Evolutionary conservation across 2,888 invertebrate genomes (phyloP).

Genomic region (Tinea semifulvella): DNA sequence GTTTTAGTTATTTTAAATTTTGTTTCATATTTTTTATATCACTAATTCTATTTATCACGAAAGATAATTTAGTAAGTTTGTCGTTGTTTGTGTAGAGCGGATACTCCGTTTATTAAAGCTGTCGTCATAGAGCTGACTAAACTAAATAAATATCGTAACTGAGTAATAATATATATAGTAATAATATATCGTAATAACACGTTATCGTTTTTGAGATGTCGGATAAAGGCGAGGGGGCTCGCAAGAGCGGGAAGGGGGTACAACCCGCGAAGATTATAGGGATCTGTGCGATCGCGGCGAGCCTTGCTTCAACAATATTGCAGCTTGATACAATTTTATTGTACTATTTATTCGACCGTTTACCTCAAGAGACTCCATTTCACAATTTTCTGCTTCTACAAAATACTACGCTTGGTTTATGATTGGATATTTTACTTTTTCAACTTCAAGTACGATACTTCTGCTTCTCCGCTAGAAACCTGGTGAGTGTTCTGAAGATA

Average conservation of each 20-base stretch:
- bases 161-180: too few relatives aligned
- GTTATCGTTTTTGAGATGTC: slow-evolving; percentile 10
- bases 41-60: too few relatives aligned
- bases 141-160: slow-evolving; percentile 12
- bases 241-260: not conserved
- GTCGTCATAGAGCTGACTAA: not conserved
- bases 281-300: slow-evolving; percentile 9
- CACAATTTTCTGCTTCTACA: slow-evolving; percentile 7
- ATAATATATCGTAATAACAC: too few relatives aligned
- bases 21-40: too few relatives aligned
- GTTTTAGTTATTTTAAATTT: too few relatives aligned
- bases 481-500: too few relatives aligned
- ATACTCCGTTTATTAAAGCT: slow-evolving; percentile 1
- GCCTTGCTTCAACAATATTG: slow-evolving; percentile 13
- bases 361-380: slow-evolving; percentile 5
- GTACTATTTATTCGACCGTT: slow-evolving; percentile 10
- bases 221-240: slow-evolving; percentile 4
- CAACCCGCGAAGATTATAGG: slow-evolving; percentile 13
- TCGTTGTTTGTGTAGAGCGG: not conserved
- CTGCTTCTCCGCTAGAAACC: too few relatives aligned
- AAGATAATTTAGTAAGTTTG: too few relatives aligned
- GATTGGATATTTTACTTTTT: too few relatives aligned
- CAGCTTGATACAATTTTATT: slow-evolving; percentile 13
- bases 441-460: too few relatives aligned
- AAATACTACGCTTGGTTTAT: too few relatives aligned